phyloP scores from a whole-genome alignment of 2,888 invertebrate genomes.

The Plemyria rubiginata region DNA sequence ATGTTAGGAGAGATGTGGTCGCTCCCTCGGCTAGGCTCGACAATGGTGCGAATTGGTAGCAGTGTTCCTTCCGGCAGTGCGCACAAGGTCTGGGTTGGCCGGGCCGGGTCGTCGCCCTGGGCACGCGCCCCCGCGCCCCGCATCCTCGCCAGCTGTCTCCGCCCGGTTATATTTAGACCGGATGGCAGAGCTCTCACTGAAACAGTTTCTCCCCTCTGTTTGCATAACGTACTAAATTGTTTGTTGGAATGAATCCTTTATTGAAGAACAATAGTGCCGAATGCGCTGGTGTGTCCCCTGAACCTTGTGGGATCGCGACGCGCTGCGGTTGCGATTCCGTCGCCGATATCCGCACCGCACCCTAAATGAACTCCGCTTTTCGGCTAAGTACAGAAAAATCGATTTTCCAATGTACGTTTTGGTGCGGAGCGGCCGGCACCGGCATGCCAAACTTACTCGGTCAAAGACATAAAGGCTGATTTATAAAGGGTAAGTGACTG shows the following conservation, averaged over 20 bases:
- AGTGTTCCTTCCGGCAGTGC: slow-evolving; percentile 65
- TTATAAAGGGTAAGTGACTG: too few relatives aligned
- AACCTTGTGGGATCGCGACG: slow-evolving; percentile 27
- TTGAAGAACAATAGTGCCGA: slow-evolving; percentile 51
- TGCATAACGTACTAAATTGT: slow-evolving; percentile 66
- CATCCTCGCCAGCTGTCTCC: slow-evolving; percentile 66
- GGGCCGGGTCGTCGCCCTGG: slow-evolving; percentile 69
- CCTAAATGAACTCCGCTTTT: slow-evolving; percentile 25
- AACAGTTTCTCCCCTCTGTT: slow-evolving; percentile 76
- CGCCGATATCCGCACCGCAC: slow-evolving; percentile 14
- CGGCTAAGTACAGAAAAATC: slow-evolving; percentile 25
- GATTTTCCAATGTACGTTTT: slow-evolving; percentile 19
- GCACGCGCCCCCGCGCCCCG: slow-evolving; percentile 43
- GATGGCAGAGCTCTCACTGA: slow-evolving; percentile 72
- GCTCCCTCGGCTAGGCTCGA: slow-evolving; percentile 30
- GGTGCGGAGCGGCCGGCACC: neutral
- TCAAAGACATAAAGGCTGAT: too few relatives aligned
- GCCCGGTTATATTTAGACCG: slow-evolving; percentile 78
- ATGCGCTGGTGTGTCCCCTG: slow-evolving; percentile 35
- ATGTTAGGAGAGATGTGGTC: slow-evolving; percentile 6
- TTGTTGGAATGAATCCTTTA: slow-evolving; percentile 55
- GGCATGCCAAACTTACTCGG: slow-evolving; percentile 5
- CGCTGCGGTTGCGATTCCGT: slow-evolving; percentile 17
- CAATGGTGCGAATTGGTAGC: slow-evolving; percentile 59
- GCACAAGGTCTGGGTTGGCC: slow-evolving; percentile 75